Conservation (phyloP, 2,888 invertebrate species). For the Xestia c-nigrum region DNA sequence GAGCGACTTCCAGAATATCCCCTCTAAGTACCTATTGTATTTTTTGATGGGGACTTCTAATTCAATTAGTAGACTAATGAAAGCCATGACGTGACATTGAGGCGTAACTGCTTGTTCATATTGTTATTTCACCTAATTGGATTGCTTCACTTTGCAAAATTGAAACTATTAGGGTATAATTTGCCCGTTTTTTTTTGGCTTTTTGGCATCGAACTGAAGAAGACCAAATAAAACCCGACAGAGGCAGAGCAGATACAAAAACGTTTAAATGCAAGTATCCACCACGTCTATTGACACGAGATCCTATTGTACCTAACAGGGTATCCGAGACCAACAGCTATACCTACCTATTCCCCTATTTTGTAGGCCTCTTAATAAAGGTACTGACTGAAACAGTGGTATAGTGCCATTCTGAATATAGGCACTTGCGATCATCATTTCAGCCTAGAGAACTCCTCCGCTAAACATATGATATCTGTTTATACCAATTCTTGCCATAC, state of each 20-base stretch:
- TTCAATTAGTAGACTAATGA: slow-evolving; percentile 7
- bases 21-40: background rate
- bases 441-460: background rate
- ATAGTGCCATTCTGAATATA: background rate
- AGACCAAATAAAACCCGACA: background rate
- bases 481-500: background rate
- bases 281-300: background rate
- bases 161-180: background rate
- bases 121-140: background rate
- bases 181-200: too few species aligned
- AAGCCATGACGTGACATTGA: background rate
- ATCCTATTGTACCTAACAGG: background rate
- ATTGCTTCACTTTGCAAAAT: background rate
- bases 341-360: background rate
- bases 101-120: background rate
- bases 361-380: background rate
- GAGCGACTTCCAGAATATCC: slow-evolving; percentile 1
- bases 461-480: background rate
- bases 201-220: background rate
- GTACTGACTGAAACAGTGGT: background rate
- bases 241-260: background rate
- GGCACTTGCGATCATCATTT: background rate
- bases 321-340: background rate
- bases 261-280: background rate
- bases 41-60: background rate